Evolutionary conservation across 2,113 vertebrate species (phyloP), one percentile per base, ranked within the genome.

Genomic region (Kryptolebias marmoratus): DNA sequence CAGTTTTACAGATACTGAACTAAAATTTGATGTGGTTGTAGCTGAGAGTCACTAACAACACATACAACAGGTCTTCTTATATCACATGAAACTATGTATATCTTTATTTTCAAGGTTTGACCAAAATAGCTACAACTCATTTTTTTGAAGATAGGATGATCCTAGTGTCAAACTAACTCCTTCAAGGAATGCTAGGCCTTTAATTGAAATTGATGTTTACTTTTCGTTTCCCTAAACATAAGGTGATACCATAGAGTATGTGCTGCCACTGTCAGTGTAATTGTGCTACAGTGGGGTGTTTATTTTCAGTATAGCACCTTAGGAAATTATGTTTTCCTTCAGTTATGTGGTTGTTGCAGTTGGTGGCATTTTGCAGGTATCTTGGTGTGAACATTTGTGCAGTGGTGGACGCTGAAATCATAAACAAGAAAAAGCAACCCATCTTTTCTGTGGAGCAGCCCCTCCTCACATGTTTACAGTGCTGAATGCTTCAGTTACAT

Each of bases 311-410:
- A 12, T 48, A 15, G 4, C 32, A 32, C n/a, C 52, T 14, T 27
- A 8, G 47, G 42, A 45, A 39, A 55, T 18, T 36, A 55, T n/a
- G 45, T 10, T 69, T 47, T 47, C 53, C 67, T 71, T 67, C 27
- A 39, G 8, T 3, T 48, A n/a, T 60, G 36, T 36, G 47, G 31
- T 55, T 15, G 13, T 13, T 53, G 49, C 31, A 50, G 47, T 71
- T 68, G 49, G 28, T 60, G 45, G 13, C 14, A 14, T 44, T 27
- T n/a, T 54, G 13, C 13, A 4, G 18, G 68, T 22, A 5, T 6
- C 11, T 52, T 36, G 61, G 2, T 59, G 59, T 55, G 16, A 42
- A 1, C 70, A 67, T 53, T 39, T 64, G 53, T 70, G 55, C 52
- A 22, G 18, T 10, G 4, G 28, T 32, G 2, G 14, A 10, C 16